Percentiles rank a stretch among this genome's conserved stretches.
These are phyloP conservation scores for Dysdera silvatica DNA, from an alignment of 1,140 invertebrate species.

Conservation along the genomic window DNA sequence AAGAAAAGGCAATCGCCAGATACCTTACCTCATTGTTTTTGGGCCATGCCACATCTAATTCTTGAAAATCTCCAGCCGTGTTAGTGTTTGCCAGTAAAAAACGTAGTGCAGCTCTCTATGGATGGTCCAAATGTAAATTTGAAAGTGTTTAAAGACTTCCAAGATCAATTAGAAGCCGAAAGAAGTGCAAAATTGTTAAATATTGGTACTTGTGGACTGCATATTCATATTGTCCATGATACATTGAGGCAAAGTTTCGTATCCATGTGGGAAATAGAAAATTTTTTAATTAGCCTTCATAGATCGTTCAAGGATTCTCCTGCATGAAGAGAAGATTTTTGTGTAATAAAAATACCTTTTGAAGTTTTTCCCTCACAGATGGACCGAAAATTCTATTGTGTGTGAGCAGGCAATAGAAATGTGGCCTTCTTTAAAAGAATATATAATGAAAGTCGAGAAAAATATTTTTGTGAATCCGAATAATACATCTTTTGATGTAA, in stretches of 20 bases:
- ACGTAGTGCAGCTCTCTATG: conserved; percentile 1
- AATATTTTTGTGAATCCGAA: background rate
- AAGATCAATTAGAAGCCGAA: background rate
- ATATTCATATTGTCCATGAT: conserved; percentile 1
- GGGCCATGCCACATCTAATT: background rate
- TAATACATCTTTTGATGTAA: background rate
- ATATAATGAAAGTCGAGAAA: background rate
- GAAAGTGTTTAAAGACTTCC: background rate
- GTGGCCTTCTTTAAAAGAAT: background rate
- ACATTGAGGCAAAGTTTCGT: background rate
- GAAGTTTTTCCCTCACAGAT: background rate
- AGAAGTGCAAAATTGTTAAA: background rate
- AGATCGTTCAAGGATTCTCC: conserved; percentile 1
- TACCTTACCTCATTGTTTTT: conserved; percentile 2
- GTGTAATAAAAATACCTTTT: background rate
- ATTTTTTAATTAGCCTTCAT: background rate
- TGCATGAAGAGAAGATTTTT: background rate
- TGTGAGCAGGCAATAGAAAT: background rate
- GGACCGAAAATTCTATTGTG: background rate
- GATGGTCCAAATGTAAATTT: conserved; percentile 1
- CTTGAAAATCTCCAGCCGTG: background rate
- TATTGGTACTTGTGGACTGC: background rate
- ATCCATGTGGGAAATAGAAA: background rate
- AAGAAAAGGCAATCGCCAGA: background rate
- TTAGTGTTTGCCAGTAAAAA: background rate